Evolutionary conservation across 2,888 invertebrate species (phyloP), one percentile per base, ranked within the genome.

Genomic region (Amphipoea oculea): DNA sequence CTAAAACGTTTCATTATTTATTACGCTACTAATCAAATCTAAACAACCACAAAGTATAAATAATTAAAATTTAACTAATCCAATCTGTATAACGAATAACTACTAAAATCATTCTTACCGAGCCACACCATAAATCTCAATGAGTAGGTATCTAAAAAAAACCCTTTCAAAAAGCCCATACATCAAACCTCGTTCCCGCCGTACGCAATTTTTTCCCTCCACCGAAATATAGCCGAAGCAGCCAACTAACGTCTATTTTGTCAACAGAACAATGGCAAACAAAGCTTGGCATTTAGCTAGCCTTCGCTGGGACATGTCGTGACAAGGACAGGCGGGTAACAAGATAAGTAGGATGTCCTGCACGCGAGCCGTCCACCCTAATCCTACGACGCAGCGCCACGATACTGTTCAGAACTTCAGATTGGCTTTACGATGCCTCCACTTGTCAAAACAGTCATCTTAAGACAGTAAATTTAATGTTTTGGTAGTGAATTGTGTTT

Each of bases 261-360:
- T 82, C 83, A 84, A 73, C 81, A 81, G 69, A 81, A 88, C 83
- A 83, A 83, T 81, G 73, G 85, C 89, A 90, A 92, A 93, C 91
- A 94, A 92, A 92, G 91, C 92, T 91, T 82, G 89, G 93, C 88
- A 92, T 91, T 92, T 92, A 90, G 91, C 87, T 90, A 90, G 88
- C 91, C 90, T 89, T 90, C 86, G 51, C 82, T 88, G 91, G 90
- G 92, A 92, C 92, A 88, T 89, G 89, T 91, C 90, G 91, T 92
- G 94, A 94, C 94, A 94, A 92, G 82, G 93, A 93, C 93, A 92
- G 91, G 85, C 90, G 88, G 89, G 93, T 94, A 94, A 95, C 95
- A 94, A 94, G 95, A 95, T 95, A 95, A 95, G 94, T 93, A 88
- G 89, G 82, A 88, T 86, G 91, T 90, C 90, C 89, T 87, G 88